Evolutionary conservation across 1,140 invertebrate species (phyloP), one percentile per base, ranked within the genome.

Genomic region (Cotesia vestalis): DNA sequence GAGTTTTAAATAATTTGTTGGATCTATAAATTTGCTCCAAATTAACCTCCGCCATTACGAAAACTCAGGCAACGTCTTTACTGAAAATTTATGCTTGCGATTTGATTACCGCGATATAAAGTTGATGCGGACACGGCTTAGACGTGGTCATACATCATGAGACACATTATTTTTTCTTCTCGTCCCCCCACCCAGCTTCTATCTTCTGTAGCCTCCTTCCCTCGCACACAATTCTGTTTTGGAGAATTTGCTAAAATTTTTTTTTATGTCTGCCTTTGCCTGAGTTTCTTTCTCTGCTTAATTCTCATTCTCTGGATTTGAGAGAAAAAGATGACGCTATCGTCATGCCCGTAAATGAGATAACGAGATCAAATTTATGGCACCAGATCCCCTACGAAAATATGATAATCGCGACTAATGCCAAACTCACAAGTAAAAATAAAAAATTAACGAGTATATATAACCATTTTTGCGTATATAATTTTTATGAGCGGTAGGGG

Each of bases 341-440:
- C 53, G 73, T 77, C 74, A 70, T 73, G 68, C 79, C 79, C 81
- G 80, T 85, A 85, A 85, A 85, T 83, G 83, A 86, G 85, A 87
- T 87, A 87, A 87, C 85, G 85, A 86, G 85, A 87, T 86, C 83
- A 85, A 87, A 87, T 87, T 87, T 87, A 87, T 85, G 84, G 81
- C 79, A 78, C 72, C 78, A 82, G 84, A 85, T 85, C 79, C 76
- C 78, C 78, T 79, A 82, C 81, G 79, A 81, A 84, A 85, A 84
- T 86, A 85, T 84, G 83, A 86, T 85, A 85, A 86, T 86, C 84
- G 80, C 78, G 75, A 80, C 81, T 85, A 85, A 86, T 85, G 83
- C 84, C 80, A 77, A 83, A 83, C 72, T 67, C 51, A 27, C 52
- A 67, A 55, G 57, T 69, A 60, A 73, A 55, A 71, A 71, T 53